Evolutionary conservation across 2,888 invertebrate species (phyloP).

Genomic region (Drosophila setosimentum): DNA sequence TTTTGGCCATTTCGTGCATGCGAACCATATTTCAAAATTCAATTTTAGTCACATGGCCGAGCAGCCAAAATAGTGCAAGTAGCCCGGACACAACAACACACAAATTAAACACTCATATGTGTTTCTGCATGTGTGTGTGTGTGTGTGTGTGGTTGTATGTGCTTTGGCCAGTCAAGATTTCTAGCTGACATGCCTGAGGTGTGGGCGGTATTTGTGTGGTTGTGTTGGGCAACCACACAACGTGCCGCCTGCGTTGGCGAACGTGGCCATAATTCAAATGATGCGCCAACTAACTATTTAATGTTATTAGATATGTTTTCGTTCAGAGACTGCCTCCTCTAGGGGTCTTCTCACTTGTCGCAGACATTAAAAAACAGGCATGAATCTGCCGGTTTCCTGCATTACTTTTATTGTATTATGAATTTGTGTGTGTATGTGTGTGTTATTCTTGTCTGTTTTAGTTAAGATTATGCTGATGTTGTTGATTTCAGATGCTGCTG

Average conservation of each 20-base stretch:
- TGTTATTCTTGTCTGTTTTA: slow-evolving; percentile 33
- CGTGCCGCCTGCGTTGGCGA: slow-evolving; percentile 64
- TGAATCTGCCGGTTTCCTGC: slow-evolving; percentile 22
- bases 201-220: slow-evolving; percentile 1
- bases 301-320: slow-evolving; percentile 74
- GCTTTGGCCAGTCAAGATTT: slow-evolving; percentile 9
- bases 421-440: slow-evolving; percentile 6
- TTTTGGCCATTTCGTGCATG: slow-evolving; percentile 55
- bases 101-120: slow-evolving; percentile 40
- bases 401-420: not conserved
- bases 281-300: slow-evolving; percentile 75
- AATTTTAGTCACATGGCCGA: slow-evolving; percentile 56
- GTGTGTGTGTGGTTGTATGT: slow-evolving; percentile 11
- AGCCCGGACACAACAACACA: slow-evolving; percentile 45
- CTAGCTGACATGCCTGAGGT: slow-evolving; percentile 10
- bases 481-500: slow-evolving; percentile 68
- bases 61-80: slow-evolving; percentile 52
- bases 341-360: slow-evolving; percentile 25
- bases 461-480: slow-evolving; percentile 68
- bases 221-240: slow-evolving; percentile 29
- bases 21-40: slow-evolving; percentile 69
- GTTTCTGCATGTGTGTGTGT: not conserved
- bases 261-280: slow-evolving; percentile 78
- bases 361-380: slow-evolving; percentile 42
- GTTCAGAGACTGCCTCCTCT: slow-evolving; percentile 37